Evolutionary conservation across 2,888 invertebrate species (phyloP), one percentile per base, ranked within the genome.

Genomic region (Lottia gigantea): DNA sequence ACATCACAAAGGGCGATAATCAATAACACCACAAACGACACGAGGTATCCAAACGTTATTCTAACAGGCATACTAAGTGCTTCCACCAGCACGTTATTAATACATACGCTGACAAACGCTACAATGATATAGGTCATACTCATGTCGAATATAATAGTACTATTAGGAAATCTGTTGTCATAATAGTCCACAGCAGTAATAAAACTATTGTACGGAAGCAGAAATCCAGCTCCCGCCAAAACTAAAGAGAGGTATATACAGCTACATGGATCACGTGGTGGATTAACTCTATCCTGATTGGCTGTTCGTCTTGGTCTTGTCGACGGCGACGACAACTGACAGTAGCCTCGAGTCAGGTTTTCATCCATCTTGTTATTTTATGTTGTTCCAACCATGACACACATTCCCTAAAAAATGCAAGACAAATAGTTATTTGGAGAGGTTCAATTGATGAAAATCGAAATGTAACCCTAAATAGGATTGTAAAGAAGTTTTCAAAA

Each of bases 131-230:
- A 96, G 61, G 95, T 94, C 76, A 95, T 92, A 16, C 95, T 95
- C 94, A 96, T 95, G 88, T 96, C 96, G 87, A 96, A 94, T 83
- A 96, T 94, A 74, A 96, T 95, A 1, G 94, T 94, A 0, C 94
- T 92, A 70, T 93, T 93, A 0, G 95, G 95, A 88, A 94, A 96
- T 79, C 94, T 92, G 25, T 91, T 91, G 90, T 95, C 95, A 90
- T 95, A 96, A 89, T 95, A 96, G 89, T 96, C 96, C 81, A 95
- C 95, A 12, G 96, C 96, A 90, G 95, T 95, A 86, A 96, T 95
- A 88, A 96, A 96, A 87, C 95, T 95, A 91, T 96, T 96, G 89
- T 95, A 96, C 14, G 96, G 96, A 74, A 96, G 91, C 66, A 96
- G 91, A 87, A 96, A 96, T 62, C 96, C 96, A 78, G 94, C 93